Percentiles rank a stretch among this genome's conserved stretches.
Evolutionary conservation across 2,888 invertebrate genomes (phyloP).

Genomic region (Sphaerophoria rueppellii): DNA sequence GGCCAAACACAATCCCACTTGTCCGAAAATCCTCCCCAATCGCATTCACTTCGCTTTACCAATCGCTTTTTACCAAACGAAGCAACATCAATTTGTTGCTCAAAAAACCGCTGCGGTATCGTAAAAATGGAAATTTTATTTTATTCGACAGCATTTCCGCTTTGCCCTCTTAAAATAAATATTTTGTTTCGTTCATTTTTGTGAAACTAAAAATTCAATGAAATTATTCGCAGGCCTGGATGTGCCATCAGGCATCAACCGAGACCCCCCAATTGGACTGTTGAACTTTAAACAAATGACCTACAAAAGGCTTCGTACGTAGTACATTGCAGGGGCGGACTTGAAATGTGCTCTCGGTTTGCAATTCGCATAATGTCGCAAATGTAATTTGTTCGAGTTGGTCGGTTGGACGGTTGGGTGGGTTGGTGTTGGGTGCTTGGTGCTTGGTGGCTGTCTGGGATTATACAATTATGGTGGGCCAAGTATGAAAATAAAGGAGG

Average conservation of each 20-base stretch:
- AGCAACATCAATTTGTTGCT: constrained; percentile 6
- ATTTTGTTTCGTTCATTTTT: neutral
- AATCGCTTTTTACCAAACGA: neutral
- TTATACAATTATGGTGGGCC: neutral
- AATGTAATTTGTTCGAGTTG: constrained; percentile 53
- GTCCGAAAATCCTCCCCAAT: too few relatives aligned
- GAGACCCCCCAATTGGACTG: constrained; percentile 26
- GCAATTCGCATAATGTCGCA: constrained; percentile 52
- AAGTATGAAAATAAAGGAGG: neutral
- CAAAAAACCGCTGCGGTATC: constrained; percentile 36
- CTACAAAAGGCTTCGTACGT: constrained; percentile 19
- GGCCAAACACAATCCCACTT: too few relatives aligned
- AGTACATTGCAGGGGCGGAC: neutral
- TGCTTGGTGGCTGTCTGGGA: constrained; percentile 3
- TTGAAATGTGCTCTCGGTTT: constrained; percentile 19
- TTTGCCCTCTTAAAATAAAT: constrained; percentile 13
- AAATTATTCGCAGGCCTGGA: constrained; percentile 24
- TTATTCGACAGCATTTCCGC: constrained; percentile 25
- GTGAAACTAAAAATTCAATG: constrained; percentile 38
- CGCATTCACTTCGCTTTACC: too few relatives aligned
- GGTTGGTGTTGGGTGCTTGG: neutral
- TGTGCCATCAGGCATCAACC: neutral
- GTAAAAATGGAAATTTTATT: constrained; percentile 49
- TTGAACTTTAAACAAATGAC: constrained; percentile 54
- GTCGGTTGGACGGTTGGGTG: neutral